Evolutionary conservation across 2,113 vertebrate species (phyloP), one percentile per base, ranked within the genome.

Genomic region (Dendropsophus ebraccatus): DNA sequence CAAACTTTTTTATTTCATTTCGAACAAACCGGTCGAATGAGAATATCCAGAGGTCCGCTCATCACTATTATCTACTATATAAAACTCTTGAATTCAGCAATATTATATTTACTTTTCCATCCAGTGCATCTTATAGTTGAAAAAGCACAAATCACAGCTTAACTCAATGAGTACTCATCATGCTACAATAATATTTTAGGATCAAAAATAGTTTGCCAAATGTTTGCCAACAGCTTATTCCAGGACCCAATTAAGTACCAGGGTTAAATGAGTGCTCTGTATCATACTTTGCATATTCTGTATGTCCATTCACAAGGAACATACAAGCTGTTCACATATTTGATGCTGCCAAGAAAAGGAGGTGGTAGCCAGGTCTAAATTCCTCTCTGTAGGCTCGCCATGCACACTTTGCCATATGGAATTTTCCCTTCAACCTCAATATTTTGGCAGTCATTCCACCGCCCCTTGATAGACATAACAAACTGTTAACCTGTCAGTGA

Each of bases 361-460:
- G 16, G n/a, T 45, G 41, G 41, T 62, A 65, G 35, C 78, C 78
- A 45, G 78, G n/a, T 47, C 78, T 14, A 28, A 62, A 28, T 62
- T 81, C 58, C 16, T 58, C 13, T 45, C 37, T 47, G 5, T 47
- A n/a, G 28, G n/a, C 37, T 62, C 58, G 47, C 56, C 37, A 25
- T 62, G 28, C 78, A 47, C 32, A 60, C 23, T 45, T 62, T 80
- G 56, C 78, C 78, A 81, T 81, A 65, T 65, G 56, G 78, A 81
- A 23, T 30, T 65, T 19, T 65, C 37, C 78, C 23, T 23, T 28
- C 23, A 30, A 28, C 37, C 30, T 35, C 30, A 23, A 41, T 23
- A 45, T 81, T n/a, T 62, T 81, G n/a, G 56, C 78, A 81, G 78
- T n/a, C 32, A 16, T 17, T 80, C 54, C 37, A 25, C 5, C 25